Percentiles rank a stretch among this genome's conserved stretches.
Evolutionary conservation across 2,797 vertebrate species (phyloP).

Genomic region (Valencia hispanica): DNA sequence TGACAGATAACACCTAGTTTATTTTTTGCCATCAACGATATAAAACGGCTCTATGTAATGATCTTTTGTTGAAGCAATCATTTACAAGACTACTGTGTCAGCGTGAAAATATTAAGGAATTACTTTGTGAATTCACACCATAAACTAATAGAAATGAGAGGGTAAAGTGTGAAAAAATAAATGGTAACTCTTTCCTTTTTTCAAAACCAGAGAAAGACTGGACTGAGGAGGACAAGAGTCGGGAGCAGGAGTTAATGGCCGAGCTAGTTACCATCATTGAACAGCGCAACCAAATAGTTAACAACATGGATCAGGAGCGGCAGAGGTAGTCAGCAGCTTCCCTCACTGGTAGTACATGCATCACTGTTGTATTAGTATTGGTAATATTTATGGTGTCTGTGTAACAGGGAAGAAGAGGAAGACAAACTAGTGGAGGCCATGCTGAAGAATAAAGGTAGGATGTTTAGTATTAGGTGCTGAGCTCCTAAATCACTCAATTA

Average conservation of each 20-base stretch:
- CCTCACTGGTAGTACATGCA: neutral
- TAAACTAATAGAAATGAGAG: neutral
- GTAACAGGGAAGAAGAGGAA: constrained; percentile 94
- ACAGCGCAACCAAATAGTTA: constrained; percentile 95
- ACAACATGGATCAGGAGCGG: constrained; percentile 95
- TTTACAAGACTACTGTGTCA: neutral
- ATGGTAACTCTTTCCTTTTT: neutral
- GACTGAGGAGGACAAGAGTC: constrained; percentile 90
- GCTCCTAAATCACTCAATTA: neutral
- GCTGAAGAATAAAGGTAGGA: constrained; percentile 94
- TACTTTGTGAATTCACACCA: neutral
- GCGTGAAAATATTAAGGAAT: constrained; percentile 1
- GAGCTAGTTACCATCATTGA: constrained; percentile 96
- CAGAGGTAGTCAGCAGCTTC: constrained; percentile 84
- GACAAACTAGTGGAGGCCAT: constrained; percentile 95
- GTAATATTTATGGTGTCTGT: constrained; percentile 18
- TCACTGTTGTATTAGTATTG: neutral
- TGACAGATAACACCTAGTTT: neutral
- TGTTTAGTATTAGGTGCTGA: neutral
- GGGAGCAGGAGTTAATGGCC: constrained; percentile 94
- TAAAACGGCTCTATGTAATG: neutral
- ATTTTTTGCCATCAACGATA: neutral
- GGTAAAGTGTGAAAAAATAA: neutral
- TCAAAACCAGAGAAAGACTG: constrained; percentile 91
- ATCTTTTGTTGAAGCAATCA: constrained; percentile 1